These are phyloP conservation scores for Eristalinus sepulchralis DNA, from an alignment of 2,888 invertebrate species.

Conservation along the genomic window DNA sequence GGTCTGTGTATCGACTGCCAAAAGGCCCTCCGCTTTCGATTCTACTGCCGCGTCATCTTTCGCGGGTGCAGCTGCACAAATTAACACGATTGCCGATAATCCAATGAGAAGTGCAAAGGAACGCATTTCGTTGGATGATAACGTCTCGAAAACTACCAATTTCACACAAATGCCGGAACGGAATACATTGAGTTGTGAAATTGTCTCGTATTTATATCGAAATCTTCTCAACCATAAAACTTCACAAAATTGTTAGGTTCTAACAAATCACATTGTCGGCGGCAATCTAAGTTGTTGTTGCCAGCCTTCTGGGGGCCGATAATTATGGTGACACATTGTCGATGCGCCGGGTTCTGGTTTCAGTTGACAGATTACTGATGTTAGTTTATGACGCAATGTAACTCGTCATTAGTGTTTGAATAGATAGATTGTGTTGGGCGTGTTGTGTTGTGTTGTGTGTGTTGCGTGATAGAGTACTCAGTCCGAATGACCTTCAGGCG, in stretches of 20 bases:
- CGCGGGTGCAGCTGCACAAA: conserved; percentile 42
- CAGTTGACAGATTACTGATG: conserved; percentile 47
- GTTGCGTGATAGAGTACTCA: not conserved
- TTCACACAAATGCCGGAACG: conserved; percentile 17
- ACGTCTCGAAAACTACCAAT: conserved; percentile 22
- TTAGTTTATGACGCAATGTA: conserved; percentile 42
- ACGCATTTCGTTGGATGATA: conserved; percentile 30
- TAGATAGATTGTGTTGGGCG: not conserved
- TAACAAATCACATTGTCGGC: conserved; percentile 17
- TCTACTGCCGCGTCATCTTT: conserved; percentile 2
- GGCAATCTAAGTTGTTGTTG: conserved; percentile 8
- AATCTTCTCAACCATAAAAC: conserved; percentile 32
- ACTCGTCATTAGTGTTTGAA: not conserved
- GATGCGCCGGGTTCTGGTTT: conserved; percentile 8
- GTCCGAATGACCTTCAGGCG: not conserved
- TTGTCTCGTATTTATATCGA: conserved; percentile 58
- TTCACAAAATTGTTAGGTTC: conserved; percentile 27
- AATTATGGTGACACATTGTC: conserved; percentile 38
- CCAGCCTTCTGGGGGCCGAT: not conserved
- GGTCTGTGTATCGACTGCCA: conserved; percentile 41
- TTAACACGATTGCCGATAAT: conserved; percentile 33
- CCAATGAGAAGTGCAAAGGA: conserved; percentile 14
- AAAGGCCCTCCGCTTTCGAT: conserved; percentile 32
- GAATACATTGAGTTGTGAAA: conserved; percentile 30
- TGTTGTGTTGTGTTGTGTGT: not conserved